Conservation (phyloP, 2,888 invertebrate species). For the Drosophila mimica region DNA sequence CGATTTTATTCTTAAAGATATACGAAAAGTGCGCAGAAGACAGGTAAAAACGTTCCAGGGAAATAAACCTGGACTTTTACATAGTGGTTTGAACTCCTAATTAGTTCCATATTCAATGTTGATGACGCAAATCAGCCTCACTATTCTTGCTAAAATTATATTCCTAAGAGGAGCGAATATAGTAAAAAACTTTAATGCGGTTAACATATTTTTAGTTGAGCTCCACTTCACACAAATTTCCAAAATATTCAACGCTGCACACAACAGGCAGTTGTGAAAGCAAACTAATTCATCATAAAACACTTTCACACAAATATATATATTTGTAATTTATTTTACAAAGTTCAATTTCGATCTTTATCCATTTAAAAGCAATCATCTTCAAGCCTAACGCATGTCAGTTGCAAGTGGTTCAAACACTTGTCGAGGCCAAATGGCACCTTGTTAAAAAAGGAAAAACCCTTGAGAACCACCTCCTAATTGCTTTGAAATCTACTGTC, state of each 20-base stretch:
- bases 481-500: slow-evolving; percentile 43
- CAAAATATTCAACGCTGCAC: not conserved
- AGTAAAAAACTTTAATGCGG: not conserved
- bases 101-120: not conserved
- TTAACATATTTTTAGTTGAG: not conserved
- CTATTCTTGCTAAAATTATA: not conserved
- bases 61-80: not conserved
- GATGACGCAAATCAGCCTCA: fast-evolving
- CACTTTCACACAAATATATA: not conserved
- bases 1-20: not conserved
- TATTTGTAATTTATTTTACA: not conserved
- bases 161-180: not conserved
- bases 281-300: not conserved
- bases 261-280: not conserved
- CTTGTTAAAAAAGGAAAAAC: not conserved
- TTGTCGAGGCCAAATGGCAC: not conserved
- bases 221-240: not conserved
- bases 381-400: slow-evolving; percentile 1
- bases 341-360: not conserved
- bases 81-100: not conserved
- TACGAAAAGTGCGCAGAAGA: not conserved
- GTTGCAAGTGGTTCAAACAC: not conserved
- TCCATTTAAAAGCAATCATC: slow-evolving; percentile 11
- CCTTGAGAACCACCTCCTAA: slow-evolving; percentile 26
- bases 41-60: not conserved